Evolutionary conservation across 2,797 vertebrate species (phyloP).

Genomic region (Miichthys miiuy): DNA sequence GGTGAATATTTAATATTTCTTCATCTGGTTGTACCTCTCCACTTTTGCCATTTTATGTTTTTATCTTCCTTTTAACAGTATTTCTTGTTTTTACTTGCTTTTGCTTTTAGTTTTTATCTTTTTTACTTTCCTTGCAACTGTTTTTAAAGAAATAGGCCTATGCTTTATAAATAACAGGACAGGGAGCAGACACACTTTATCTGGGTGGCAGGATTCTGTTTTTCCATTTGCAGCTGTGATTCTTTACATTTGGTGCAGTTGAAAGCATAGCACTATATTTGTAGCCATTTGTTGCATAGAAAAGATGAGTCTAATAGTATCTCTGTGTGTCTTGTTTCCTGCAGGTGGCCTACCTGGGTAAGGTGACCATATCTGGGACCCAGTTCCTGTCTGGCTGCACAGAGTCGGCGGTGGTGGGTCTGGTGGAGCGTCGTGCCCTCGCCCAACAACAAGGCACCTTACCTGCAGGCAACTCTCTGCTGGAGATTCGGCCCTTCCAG

Average conservation of each 20-base stretch:
- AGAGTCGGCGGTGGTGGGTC: slow-evolving; percentile 94
- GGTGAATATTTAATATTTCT: neutral
- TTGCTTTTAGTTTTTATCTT: neutral
- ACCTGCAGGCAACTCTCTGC: slow-evolving; percentile 85
- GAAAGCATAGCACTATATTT: neutral
- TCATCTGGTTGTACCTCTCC: neutral
- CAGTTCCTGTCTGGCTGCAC: slow-evolving; percentile 98
- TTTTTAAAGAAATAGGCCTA: neutral
- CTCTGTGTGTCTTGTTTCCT: slow-evolving; percentile 61
- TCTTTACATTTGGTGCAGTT: neutral
- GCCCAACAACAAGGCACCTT: slow-evolving; percentile 86
- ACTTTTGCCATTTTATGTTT: neutral
- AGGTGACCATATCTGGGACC: slow-evolving; percentile 93
- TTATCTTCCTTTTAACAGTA: neutral
- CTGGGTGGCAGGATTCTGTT: neutral
- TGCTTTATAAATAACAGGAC: neutral
- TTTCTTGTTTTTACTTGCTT: neutral
- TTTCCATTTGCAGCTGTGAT: neutral
- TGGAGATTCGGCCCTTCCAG: slow-evolving; percentile 99
- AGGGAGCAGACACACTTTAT: neutral
- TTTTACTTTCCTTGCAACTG: neutral
- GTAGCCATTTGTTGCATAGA: neutral
- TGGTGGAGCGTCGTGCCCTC: slow-evolving; percentile 89
- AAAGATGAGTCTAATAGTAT: slow-evolving; percentile 16
- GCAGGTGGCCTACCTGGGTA: slow-evolving; percentile 97